A percentile compares a stretch with the other conserved stretches of the same genome.
Evolutionary conservation across 2,113 vertebrate genomes (phyloP).

Genomic region (Euleptes europaea): DNA sequence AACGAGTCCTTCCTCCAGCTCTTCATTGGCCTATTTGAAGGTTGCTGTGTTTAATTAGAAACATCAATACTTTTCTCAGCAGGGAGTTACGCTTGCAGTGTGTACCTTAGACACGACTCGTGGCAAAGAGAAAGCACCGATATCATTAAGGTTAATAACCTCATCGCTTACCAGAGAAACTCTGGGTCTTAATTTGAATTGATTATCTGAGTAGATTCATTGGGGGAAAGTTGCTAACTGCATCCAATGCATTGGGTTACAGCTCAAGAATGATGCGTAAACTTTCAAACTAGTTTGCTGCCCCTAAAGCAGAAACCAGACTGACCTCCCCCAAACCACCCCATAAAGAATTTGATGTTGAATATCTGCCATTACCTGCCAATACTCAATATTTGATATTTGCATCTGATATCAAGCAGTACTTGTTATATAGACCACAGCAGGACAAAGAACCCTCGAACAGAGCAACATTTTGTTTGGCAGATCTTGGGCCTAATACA

Average conservation of each 20-base stretch:
- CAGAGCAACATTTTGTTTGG: background rate
- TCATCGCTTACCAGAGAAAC: slow-evolving; percentile 31
- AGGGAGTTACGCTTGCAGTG: slow-evolving; percentile 24
- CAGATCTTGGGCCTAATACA: background rate
- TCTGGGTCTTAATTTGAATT: slow-evolving; percentile 40
- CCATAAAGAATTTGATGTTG: background rate
- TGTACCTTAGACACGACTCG: slow-evolving; percentile 29
- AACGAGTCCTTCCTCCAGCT: slow-evolving; percentile 1
- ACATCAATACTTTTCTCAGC: slow-evolving; percentile 43
- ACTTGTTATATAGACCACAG: background rate
- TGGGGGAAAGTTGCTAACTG: slow-evolving; percentile 28
- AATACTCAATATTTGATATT: background rate
- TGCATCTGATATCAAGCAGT: background rate
- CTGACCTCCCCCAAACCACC: background rate
- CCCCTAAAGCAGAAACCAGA: background rate
- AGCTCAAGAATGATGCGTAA: background rate
- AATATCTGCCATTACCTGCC: background rate
- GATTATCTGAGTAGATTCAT: slow-evolving; percentile 29
- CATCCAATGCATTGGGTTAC: slow-evolving; percentile 31
- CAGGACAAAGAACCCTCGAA: background rate
- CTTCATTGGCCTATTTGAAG: background rate
- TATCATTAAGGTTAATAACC: slow-evolving; percentile 24
- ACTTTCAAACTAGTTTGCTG: slow-evolving; percentile 16
- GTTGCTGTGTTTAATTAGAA: slow-evolving; percentile 40
- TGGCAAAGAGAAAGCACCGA: slow-evolving; percentile 24